These are phyloP conservation scores for Polypterus bichir DNA, from an alignment of 2,113 vertebrate species.

Conservation along the genomic window DNA sequence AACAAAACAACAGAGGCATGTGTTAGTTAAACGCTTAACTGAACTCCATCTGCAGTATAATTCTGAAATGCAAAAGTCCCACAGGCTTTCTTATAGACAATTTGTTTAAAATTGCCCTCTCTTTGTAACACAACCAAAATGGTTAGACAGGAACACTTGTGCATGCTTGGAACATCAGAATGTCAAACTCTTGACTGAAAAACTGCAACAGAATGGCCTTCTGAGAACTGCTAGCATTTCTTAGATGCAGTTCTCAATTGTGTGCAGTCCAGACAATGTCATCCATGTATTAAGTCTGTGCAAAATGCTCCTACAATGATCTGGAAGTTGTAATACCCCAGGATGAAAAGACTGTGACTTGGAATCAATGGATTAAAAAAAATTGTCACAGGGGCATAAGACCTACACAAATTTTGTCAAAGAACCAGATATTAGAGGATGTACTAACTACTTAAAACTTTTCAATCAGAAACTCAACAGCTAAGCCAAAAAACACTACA, in stretches of 20 bases:
- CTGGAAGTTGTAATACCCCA: conserved; percentile 2
- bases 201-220: conserved; percentile 13
- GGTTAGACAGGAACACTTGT: conserved; percentile 7
- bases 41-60: conserved; percentile 8
- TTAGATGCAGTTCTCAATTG: conserved; percentile 11
- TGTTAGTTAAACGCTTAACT: conserved; percentile 4
- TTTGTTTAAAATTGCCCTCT: conserved; percentile 1
- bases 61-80: neutral
- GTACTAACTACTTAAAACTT: neutral
- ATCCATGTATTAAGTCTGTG: conserved; percentile 10
- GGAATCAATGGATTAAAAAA: conserved; percentile 10
- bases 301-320: conserved; percentile 10
- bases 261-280: conserved; percentile 8
- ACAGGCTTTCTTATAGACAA: conserved; percentile 7
- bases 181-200: conserved; percentile 13
- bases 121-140: conserved; percentile 4
- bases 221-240: conserved; percentile 8
- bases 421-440: conserved; percentile 1
- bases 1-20: neutral
- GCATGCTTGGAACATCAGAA: conserved; percentile 15
- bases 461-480: conserved; percentile 12
- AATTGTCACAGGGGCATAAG: conserved; percentile 1
- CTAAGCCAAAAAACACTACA: conserved; percentile 14
- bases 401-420: conserved; percentile 11
- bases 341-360: conserved; percentile 1